phyloP scores from a whole-genome alignment of 2,113 vertebrate genomes.

The Podarcis raffonei region DNA sequence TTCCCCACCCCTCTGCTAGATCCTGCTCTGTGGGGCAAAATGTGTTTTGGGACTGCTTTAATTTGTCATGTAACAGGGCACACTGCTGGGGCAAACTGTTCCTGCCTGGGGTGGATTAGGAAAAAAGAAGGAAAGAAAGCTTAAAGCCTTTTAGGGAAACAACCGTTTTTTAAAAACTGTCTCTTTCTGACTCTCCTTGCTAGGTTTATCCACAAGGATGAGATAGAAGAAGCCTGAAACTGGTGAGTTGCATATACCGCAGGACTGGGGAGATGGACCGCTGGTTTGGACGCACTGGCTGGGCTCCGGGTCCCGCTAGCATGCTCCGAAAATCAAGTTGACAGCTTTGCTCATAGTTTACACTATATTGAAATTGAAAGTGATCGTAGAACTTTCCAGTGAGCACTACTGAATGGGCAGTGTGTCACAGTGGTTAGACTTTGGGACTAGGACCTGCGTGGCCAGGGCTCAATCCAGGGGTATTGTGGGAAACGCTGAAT shows the following conservation, averaged over 20 bases:
- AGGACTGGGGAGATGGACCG: background rate
- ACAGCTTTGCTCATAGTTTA: background rate
- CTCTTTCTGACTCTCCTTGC: background rate
- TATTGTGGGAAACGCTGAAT: too few species aligned
- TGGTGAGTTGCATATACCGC: background rate
- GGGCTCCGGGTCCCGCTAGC: background rate
- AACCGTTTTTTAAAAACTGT: background rate
- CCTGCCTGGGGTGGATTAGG: background rate
- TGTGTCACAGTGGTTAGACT: too few species aligned
- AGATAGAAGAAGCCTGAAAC: background rate
- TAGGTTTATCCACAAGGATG: constrained; percentile 41
- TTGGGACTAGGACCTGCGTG: too few species aligned
- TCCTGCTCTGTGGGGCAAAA: background rate
- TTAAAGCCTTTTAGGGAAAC: background rate
- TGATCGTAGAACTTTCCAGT: too few species aligned
- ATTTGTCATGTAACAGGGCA: background rate
- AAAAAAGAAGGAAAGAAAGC: background rate
- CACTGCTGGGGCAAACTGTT: background rate
- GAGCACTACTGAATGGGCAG: too few species aligned
- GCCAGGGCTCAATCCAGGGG: too few species aligned
- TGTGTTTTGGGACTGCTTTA: background rate
- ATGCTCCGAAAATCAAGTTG: background rate
- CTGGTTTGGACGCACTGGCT: background rate
- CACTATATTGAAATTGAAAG: too few species aligned
- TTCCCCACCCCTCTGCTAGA: too few species aligned